Percentiles rank a stretch among this genome's conserved stretches.
Conservation (phyloP, 2,797 vertebrate species). For the Eurystomus glaucurus region DNA sequence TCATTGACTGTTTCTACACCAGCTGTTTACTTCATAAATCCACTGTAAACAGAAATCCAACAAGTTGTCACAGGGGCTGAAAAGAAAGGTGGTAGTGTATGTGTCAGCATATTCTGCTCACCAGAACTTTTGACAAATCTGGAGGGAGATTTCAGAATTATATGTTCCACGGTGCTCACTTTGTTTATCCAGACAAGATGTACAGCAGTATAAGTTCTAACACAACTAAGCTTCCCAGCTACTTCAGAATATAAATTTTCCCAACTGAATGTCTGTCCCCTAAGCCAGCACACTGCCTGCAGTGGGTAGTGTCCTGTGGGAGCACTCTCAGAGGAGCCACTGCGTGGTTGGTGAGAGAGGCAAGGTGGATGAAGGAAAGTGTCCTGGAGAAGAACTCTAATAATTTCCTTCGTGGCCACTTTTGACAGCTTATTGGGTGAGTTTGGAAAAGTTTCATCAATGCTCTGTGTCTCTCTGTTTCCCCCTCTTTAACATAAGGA, state of each 20-base stretch:
- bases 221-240: not conserved
- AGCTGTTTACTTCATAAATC: not conserved
- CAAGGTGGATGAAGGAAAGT: not conserved
- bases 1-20: not conserved
- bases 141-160: not conserved
- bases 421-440: not conserved
- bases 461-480: not conserved
- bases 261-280: accelerated
- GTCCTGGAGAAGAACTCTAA: not conserved
- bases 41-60: not conserved
- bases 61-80: not conserved
- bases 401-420: not conserved
- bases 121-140: not conserved
- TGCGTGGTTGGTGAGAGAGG: not conserved
- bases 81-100: not conserved
- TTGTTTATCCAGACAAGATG: not conserved
- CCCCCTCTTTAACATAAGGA: not conserved
- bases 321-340: not conserved
- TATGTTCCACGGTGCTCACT: not conserved
- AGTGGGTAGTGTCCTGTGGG: not conserved
- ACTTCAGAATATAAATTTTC: not conserved
- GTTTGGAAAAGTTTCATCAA: not conserved
- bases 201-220: not conserved
- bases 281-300: accelerated
- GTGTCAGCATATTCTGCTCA: not conserved